These are phyloP conservation scores for Heliornis fulica DNA, from an alignment of 2,113 vertebrate species.

Conservation along the genomic window DNA sequence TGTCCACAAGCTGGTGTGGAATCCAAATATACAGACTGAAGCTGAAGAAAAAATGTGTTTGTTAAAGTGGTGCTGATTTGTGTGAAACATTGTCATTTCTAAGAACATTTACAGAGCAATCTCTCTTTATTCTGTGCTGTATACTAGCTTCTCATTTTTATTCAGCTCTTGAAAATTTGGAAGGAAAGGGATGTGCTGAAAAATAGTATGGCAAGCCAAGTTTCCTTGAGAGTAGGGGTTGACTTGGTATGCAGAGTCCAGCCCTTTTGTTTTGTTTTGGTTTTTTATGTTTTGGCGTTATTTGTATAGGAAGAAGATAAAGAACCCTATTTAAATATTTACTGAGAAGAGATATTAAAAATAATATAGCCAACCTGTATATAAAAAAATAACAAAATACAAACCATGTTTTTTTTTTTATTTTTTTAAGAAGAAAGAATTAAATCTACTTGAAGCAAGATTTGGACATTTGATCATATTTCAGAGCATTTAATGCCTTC, in stretches of 20 bases:
- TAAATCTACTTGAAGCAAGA: background rate
- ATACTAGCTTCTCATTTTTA: slow-evolving; percentile 49
- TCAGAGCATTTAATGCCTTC: background rate
- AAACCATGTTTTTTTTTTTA: background rate
- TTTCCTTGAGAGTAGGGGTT: background rate
- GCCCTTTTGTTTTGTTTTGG: background rate
- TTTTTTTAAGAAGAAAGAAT: background rate
- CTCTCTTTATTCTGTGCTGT: slow-evolving; percentile 40
- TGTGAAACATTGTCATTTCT: slow-evolving; percentile 10
- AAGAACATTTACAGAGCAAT: slow-evolving; percentile 20
- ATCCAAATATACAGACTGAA: background rate
- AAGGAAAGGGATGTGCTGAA: slow-evolving; percentile 23
- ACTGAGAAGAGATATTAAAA: background rate
- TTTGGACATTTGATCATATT: background rate
- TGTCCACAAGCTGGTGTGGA: background rate
- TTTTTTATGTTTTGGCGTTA: background rate
- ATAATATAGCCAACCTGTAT: background rate
- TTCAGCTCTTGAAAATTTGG: slow-evolving; percentile 35
- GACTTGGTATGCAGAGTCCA: background rate
- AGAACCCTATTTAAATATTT: background rate
- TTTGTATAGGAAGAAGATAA: background rate
- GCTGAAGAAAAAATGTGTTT: slow-evolving; percentile 1
- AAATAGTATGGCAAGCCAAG: slow-evolving; percentile 2
- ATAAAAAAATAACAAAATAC: background rate
- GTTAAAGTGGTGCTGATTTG: slow-evolving; percentile 27